Conservation (phyloP, 2,888 invertebrate genomes). For the Lydus trimaculatus region DNA sequence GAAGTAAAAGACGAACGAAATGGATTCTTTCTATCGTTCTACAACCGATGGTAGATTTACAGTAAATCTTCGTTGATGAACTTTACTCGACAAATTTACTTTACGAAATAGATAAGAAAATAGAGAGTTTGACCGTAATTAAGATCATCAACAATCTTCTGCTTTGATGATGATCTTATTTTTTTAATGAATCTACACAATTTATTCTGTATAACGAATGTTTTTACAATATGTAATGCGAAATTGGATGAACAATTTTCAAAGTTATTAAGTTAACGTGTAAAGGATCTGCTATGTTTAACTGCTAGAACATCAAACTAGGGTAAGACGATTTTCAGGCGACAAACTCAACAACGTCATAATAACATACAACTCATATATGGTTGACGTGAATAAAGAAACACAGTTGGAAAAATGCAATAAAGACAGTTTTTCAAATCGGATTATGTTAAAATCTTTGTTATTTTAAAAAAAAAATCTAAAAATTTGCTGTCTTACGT, state of each 20-base stretch:
- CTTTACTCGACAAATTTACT: slow-evolving; percentile 27
- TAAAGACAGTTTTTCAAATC: too few species aligned
- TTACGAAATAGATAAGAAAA: slow-evolving; percentile 23
- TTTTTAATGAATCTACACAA: background rate
- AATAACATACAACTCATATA: too few species aligned
- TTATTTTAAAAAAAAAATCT: too few species aligned
- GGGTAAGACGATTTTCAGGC: background rate
- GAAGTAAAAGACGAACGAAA: slow-evolving; percentile 15
- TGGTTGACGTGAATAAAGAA: too few species aligned
- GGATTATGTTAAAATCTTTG: too few species aligned
- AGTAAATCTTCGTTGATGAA: slow-evolving; percentile 30
- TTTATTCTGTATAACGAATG: background rate
- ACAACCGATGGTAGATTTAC: slow-evolving; percentile 3
- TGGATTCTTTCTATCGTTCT: background rate
- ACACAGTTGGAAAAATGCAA: too few species aligned
- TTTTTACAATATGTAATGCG: background rate
- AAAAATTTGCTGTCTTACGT: too few species aligned
- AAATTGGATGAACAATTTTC: slow-evolving; percentile 6
- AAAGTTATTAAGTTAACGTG: background rate
- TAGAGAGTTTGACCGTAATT: slow-evolving; percentile 29
- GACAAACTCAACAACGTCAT: background rate
- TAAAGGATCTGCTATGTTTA: background rate
- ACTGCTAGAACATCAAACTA: background rate
- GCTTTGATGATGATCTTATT: background rate
- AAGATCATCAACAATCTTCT: background rate